Evolutionary conservation across 2,113 vertebrate species (phyloP).

Genomic region (Ivindomyrus marchei): DNA sequence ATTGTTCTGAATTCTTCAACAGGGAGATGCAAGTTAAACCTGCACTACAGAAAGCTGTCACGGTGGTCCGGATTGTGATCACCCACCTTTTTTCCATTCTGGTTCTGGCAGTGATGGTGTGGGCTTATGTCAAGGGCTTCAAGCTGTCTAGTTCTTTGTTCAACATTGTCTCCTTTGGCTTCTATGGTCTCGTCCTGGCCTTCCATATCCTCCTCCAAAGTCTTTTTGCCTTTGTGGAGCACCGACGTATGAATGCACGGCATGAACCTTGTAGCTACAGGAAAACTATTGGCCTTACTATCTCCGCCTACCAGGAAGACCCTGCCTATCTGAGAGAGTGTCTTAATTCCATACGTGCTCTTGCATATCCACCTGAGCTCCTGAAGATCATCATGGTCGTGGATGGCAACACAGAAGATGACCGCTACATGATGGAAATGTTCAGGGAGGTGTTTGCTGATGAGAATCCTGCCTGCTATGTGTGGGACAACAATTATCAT

Average conservation of each 20-base stretch:
- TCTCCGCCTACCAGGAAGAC: slow-evolving; percentile 82
- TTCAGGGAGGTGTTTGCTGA: slow-evolving; percentile 75
- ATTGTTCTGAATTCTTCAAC: neutral
- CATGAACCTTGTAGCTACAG: slow-evolving; percentile 48
- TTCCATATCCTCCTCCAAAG: slow-evolving; percentile 76
- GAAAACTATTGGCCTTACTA: slow-evolving; percentile 76
- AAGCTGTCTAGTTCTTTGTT: slow-evolving; percentile 59
- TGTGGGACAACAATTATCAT: slow-evolving; percentile 82
- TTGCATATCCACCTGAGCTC: slow-evolving; percentile 67
- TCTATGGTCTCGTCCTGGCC: slow-evolving; percentile 75
- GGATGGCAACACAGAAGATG: slow-evolving; percentile 75
- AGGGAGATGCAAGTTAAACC: slow-evolving; percentile 56
- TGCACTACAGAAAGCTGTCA: slow-evolving; percentile 41
- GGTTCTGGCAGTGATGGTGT: slow-evolving; percentile 65
- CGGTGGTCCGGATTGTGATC: slow-evolving; percentile 44
- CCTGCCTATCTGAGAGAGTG: slow-evolving; percentile 75
- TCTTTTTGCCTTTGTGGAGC: slow-evolving; percentile 76
- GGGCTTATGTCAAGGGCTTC: slow-evolving; percentile 70
- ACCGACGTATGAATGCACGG: slow-evolving; percentile 47
- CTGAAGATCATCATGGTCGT: slow-evolving; percentile 79
- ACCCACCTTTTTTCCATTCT: slow-evolving; percentile 72
- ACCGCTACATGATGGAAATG: slow-evolving; percentile 85
- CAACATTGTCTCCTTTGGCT: slow-evolving; percentile 76
- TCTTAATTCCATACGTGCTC: slow-evolving; percentile 64
- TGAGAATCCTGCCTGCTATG: slow-evolving; percentile 64